Percentiles rank a stretch among this genome's conserved stretches.
Conservation (phyloP, 2,797 vertebrate species). For the Acridotheres tristis region DNA sequence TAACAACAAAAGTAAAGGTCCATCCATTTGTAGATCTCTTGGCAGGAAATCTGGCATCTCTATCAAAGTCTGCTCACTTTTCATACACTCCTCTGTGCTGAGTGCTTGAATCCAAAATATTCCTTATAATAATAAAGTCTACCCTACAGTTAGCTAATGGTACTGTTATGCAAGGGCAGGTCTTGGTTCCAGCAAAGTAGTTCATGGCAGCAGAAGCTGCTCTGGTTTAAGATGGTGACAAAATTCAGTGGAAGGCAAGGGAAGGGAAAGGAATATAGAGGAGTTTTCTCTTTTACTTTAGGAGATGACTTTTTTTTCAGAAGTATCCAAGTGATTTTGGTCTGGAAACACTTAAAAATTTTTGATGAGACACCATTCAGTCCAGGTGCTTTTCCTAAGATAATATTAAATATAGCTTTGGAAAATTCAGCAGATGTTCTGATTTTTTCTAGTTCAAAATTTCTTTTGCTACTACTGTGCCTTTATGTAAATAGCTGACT, state of each 20-base stretch:
- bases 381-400: constrained; percentile 56
- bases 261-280: background rate
- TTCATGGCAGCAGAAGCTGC: background rate
- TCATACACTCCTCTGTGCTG: background rate
- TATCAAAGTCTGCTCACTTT: background rate
- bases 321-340: background rate
- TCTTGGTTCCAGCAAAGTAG: background rate
- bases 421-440: constrained; percentile 53
- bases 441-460: background rate
- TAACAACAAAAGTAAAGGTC: background rate
- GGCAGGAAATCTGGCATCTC: background rate
- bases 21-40: background rate
- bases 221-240: background rate
- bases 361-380: constrained; percentile 36
- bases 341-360: constrained; percentile 22
- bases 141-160: background rate
- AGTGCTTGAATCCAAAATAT: background rate
- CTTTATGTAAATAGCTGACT: constrained; percentile 36
- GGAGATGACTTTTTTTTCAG: background rate
- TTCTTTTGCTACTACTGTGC: background rate
- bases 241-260: background rate
- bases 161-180: background rate
- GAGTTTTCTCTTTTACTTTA: background rate
- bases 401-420: constrained; percentile 47
- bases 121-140: background rate